phyloP scores from a whole-genome alignment of 2,797 vertebrate species.

The Crenuchus spilurus region DNA sequence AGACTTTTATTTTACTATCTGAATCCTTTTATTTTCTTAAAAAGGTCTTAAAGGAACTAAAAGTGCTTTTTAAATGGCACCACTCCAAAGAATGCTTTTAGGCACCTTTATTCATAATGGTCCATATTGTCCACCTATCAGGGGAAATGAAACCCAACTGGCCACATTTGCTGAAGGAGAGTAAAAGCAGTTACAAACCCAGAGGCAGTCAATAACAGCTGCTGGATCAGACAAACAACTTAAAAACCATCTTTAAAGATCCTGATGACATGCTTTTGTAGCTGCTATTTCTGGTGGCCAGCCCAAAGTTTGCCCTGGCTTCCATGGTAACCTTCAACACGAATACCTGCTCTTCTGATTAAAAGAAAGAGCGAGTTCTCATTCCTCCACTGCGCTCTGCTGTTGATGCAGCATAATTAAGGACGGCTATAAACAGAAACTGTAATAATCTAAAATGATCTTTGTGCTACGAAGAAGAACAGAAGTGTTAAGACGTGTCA shows the following conservation, averaged over 20 bases:
- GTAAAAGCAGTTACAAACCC: background rate
- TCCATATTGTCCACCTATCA: background rate
- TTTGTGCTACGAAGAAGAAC: background rate
- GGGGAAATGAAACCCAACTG: background rate
- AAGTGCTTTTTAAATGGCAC: too few species aligned
- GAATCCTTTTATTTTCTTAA: too few species aligned
- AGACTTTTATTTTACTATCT: too few species aligned
- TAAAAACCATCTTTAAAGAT: slow-evolving; percentile 24
- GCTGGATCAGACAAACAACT: slow-evolving; percentile 31
- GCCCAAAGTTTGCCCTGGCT: slow-evolving; percentile 40
- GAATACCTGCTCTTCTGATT: slow-evolving; percentile 41
- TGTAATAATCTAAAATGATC: slow-evolving; percentile 9
- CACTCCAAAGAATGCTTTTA: slow-evolving; percentile 46
- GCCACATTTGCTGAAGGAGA: background rate
- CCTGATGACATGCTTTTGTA: slow-evolving; percentile 3
- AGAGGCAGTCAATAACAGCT: slow-evolving; percentile 15
- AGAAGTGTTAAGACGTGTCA: background rate
- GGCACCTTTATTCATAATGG: too few species aligned
- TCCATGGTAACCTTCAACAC: slow-evolving; percentile 43
- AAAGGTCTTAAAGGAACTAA: background rate
- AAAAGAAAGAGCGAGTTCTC: slow-evolving; percentile 1
- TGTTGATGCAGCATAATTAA: slow-evolving; percentile 15
- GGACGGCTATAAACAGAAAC: background rate
- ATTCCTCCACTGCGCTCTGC: slow-evolving; percentile 14
- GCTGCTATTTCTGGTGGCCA: slow-evolving; percentile 42